Conservation (phyloP, 1,140 invertebrate species). For the Drosophila simulans region DNA sequence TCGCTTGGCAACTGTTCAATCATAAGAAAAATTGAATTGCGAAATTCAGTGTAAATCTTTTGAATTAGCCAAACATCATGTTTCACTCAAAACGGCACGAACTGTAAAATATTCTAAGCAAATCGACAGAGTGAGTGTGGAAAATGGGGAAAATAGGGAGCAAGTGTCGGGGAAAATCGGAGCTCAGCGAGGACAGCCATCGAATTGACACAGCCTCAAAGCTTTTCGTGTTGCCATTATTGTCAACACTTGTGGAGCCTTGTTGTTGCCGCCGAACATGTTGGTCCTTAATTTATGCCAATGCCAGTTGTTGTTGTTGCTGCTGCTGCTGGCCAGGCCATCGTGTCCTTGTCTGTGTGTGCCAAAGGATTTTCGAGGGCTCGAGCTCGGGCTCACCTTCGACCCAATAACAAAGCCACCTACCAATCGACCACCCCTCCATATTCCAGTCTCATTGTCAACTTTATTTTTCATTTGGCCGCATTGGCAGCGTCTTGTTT, state of each 20-base stretch:
- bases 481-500: constrained; percentile 47
- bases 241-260: constrained; percentile 70
- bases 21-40: constrained; percentile 60
- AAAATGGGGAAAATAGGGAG: constrained; percentile 26
- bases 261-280: constrained; percentile 45
- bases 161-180: constrained; percentile 13
- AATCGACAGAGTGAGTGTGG: background rate
- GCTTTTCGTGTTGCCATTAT: constrained; percentile 39
- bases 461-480: constrained; percentile 36
- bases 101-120: constrained; percentile 65
- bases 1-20: constrained; percentile 33
- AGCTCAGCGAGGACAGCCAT: constrained; percentile 66
- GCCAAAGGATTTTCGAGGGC: constrained; percentile 69
- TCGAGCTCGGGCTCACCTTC: constrained; percentile 54
- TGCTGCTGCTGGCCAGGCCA: constrained; percentile 2
- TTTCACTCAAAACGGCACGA: constrained; percentile 76
- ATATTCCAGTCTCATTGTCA: constrained; percentile 27
- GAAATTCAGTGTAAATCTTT: constrained; percentile 67
- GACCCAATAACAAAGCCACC: constrained; percentile 36
- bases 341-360: constrained; percentile 56
- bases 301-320: constrained; percentile 25
- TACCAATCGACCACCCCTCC: background rate
- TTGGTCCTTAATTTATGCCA: constrained; percentile 79
- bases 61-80: constrained; percentile 83
- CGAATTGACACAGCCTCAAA: constrained; percentile 64